Base-by-base conservation (phyloP, 1,140 invertebrate species). In the Drosophila pandora region DNA sequence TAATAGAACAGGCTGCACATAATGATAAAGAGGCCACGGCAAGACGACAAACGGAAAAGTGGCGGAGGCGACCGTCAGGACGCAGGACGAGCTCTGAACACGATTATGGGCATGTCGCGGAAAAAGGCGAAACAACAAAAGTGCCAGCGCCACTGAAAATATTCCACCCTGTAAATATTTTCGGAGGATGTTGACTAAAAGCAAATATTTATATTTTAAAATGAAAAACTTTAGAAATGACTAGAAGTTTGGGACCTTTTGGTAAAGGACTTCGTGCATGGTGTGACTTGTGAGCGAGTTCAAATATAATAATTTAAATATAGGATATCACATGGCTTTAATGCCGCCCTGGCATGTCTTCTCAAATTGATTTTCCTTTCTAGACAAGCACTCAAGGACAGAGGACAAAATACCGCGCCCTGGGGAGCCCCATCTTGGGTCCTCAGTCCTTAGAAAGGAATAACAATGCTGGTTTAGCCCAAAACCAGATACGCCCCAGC, bases 71-170 rank as follows among this genome's bases (percentile, higher is more conserved):
- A 12, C 2, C 10, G 34, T 3, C 34, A 43, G 41, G 37, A 39
- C 37, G 3, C 25, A 45, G 58, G 39, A 47, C 17, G 62, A 56
- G 49, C 22, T 48, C 48, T 25, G 67, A 21, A 47, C 43, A 63
- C 79, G 67, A 73, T 82, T 71, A 71, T 76, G 67, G 67, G 69
- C 17, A 28, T 73, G 69, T 73, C 59, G 69, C 47, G 67, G 34
- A 47, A 71, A 54, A 23, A 41, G 23, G 23, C 48, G 30, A 61
- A 71, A n/a, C 17, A 61, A 72, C 50, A 49, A 72, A 39, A 47
- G 32, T 37, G 17, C 17, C 63, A 21, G 17, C 55, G 50, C 32
- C 63, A 68, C 47, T 55, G 63, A 68, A 68, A 28, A 55, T 30
- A 17, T 6, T 8, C 0, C 57, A 63, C 41, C 53, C 22, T 30